Percentiles rank a stretch among this genome's conserved stretches.
Conservation (phyloP, 2,888 invertebrate species). For the Sinohyriopsis cumingii region DNA sequence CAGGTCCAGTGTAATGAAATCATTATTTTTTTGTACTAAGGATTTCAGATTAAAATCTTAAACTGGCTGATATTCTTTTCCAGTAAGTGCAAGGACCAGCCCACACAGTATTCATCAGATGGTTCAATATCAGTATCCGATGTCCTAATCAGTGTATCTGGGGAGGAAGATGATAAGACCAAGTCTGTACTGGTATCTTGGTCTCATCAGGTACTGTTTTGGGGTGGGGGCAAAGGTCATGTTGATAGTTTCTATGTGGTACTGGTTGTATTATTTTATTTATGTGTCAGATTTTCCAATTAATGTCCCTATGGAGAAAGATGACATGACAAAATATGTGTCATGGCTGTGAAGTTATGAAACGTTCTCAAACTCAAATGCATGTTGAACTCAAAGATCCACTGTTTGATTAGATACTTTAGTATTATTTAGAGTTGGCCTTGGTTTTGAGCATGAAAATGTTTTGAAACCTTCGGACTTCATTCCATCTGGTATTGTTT, state of each 20-base stretch:
- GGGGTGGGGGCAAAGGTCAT: slow-evolving; percentile 75
- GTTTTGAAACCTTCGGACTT: no score
- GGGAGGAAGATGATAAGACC: slow-evolving; percentile 79
- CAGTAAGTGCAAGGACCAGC: slow-evolving; percentile 84
- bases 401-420: no score
- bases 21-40: neutral
- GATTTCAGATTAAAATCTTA: neutral
- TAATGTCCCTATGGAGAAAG: neutral
- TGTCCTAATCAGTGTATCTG: slow-evolving; percentile 92
- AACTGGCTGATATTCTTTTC: slow-evolving; percentile 14
- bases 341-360: neutral
- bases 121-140: slow-evolving; percentile 85
- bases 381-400: no score
- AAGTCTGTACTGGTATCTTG: slow-evolving; percentile 94
- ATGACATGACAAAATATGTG: neutral
- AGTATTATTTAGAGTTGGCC: no score
- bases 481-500: no score
- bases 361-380: no score
- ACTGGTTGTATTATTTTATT: no score
- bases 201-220: slow-evolving; percentile 79
- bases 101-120: slow-evolving; percentile 85
- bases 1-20: no score
- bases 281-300: no score
- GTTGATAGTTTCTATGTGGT: no score
- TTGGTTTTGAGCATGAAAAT: no score